These are phyloP conservation scores for Ploceus nigricollis DNA, from an alignment of 2,113 vertebrate genomes.

Conservation along the genomic window DNA sequence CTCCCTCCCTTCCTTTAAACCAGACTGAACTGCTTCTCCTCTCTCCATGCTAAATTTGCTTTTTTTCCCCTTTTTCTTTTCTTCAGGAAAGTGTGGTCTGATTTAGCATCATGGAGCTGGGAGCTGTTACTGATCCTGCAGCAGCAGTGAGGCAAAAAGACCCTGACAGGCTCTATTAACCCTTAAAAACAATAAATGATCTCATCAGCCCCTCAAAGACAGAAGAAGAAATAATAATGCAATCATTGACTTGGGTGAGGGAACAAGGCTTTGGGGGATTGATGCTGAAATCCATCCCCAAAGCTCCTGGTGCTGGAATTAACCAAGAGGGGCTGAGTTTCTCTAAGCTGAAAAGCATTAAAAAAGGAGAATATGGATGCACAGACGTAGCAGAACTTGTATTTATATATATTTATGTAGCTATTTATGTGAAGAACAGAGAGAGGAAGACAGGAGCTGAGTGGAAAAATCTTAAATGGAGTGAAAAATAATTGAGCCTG, in stretches of 20 bases:
- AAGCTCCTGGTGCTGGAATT: background rate
- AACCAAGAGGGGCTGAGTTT: background rate
- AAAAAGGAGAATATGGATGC: background rate
- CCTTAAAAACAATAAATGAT: conserved; percentile 72
- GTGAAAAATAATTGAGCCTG: background rate
- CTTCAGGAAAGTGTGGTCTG: conserved; percentile 58
- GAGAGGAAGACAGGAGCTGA: background rate
- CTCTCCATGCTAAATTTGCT: conserved; percentile 64
- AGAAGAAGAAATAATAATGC: conserved; percentile 42
- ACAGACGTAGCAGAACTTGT: accelerated
- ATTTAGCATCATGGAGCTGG: conserved; percentile 77
- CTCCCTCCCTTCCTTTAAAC: conserved; percentile 62
- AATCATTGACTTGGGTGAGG: conserved; percentile 50
- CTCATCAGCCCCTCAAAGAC: conserved; percentile 60
- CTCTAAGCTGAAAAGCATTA: background rate
- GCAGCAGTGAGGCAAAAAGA: conserved; percentile 32
- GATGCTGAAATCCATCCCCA: background rate
- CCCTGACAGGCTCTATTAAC: conserved; percentile 64
- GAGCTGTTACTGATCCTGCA: conserved; percentile 57
- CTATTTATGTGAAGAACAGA: background rate
- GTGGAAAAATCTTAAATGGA: background rate
- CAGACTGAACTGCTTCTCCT: conserved; percentile 75
- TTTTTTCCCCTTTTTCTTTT: conserved; percentile 33
- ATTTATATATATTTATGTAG: background rate
- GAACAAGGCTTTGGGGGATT: conserved; percentile 30